A percentile compares a stretch with the other conserved stretches of the same genome.
phyloP scores from a whole-genome alignment of 2,888 invertebrate species.

The Apamea epomidion region DNA sequence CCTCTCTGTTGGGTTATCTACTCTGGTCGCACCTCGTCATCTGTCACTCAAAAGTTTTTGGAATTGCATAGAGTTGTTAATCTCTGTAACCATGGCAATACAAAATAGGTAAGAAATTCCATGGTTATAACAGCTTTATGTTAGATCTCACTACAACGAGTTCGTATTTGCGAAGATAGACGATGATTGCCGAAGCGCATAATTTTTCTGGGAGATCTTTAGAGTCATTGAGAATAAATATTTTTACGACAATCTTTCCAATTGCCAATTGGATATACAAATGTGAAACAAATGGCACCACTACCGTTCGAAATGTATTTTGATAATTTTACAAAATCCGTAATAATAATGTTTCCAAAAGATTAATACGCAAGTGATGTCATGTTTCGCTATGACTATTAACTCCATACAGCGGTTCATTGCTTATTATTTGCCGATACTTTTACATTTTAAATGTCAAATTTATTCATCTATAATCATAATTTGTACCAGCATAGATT shows the following conservation, averaged over 20 bases:
- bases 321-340: background rate
- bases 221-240: background rate
- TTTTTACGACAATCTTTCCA: constrained; percentile 14
- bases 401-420: constrained; percentile 1
- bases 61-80: background rate
- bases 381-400: constrained; percentile 1
- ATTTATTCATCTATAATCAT: background rate
- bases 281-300: constrained; percentile 1
- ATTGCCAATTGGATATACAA: background rate
- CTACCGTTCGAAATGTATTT: background rate
- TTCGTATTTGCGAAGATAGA: background rate
- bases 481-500: background rate
- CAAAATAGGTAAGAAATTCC: background rate
- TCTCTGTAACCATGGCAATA: background rate
- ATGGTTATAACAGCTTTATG: background rate
- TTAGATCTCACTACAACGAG: background rate
- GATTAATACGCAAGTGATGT: background rate
- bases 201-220: background rate
- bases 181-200: background rate
- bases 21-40: background rate
- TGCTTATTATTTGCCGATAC: background rate
- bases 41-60: background rate
- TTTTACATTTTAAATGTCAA: too few relatives aligned
- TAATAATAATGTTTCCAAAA: background rate
- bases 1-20: too few relatives aligned